These are phyloP conservation scores for Drosophila mayri DNA, from an alignment of 1,140 invertebrate species.

Conservation along the genomic window DNA sequence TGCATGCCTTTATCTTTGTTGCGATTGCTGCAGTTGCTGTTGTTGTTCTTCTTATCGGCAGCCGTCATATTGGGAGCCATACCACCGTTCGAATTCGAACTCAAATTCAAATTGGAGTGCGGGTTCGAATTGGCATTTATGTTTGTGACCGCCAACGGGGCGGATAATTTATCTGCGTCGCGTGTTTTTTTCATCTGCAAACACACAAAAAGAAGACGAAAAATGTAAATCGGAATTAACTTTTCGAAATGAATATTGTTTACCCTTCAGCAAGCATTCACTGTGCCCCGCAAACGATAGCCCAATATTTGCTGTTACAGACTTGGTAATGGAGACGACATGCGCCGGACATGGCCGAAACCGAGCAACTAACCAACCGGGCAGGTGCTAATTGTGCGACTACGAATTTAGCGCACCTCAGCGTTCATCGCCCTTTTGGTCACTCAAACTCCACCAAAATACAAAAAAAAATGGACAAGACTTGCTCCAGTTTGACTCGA, in stretches of 20 bases:
- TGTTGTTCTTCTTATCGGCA: constrained; percentile 61
- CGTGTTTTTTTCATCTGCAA: constrained; percentile 74
- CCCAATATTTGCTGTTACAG: constrained; percentile 13
- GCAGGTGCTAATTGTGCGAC: constrained; percentile 70
- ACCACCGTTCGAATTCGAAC: not conserved
- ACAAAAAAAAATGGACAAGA: not conserved
- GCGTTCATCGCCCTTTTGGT: constrained; percentile 31
- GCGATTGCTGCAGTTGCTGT: constrained; percentile 54
- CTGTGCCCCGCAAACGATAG: constrained; percentile 19
- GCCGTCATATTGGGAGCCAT: constrained; percentile 25
- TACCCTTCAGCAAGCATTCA: constrained; percentile 4
- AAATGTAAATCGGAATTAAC: not conserved
- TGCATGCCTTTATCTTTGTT: constrained; percentile 69
- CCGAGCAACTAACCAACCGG: constrained; percentile 15
- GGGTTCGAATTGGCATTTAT: constrained; percentile 33
- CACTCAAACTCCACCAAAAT: not conserved
- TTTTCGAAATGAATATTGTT: not conserved
- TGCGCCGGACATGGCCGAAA: constrained; percentile 37
- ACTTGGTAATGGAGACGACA: constrained; percentile 64
- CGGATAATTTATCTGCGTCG: constrained; percentile 55
- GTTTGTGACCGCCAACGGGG: constrained; percentile 22
- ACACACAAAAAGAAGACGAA: not conserved
- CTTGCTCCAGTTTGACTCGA: constrained; percentile 50
- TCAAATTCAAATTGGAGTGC: constrained; percentile 12
- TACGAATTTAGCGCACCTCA: constrained; percentile 49